Base-by-base conservation (phyloP, 2,888 invertebrate species). In the Dexiosoma caninum region DNA sequence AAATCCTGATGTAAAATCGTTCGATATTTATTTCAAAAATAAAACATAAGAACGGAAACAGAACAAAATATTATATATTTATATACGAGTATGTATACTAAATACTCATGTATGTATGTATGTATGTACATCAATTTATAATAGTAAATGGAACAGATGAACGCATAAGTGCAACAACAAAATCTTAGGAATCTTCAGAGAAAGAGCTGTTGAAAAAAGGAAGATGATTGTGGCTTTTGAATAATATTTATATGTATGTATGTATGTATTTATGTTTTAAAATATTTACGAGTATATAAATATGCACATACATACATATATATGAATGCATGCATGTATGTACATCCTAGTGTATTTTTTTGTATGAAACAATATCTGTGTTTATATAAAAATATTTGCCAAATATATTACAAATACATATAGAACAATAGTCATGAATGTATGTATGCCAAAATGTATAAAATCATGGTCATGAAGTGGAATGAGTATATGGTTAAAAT, bases 391-490 rank as follows among this genome's bases (percentile, higher is more conserved):
- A 40, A 67, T 55, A 59, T 67, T 75, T 75, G 75, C 67, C 59
- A 67, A 75, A 75, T 67, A 51, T 23, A 35, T 42, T 75, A 67
- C 75, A 67, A 67, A 67, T 37, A 69, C 75, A 67, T 23, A 51
- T 9, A 16, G 16, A 27, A 35, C 19, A 37, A 49, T 57, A 37
- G 44, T 32, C 46, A 30, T 64, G 55, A 57, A 49, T n/a, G n/a
- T n/a, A n/a, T n/a, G 62, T 42, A 1, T 16, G 14, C 8, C 27
- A 30, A 14, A 27, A 42, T 32, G 23, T 10, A 57, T 23, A 23
- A 67, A 76, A 76, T 75, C 59, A 60, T 66, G 74, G 74, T 59
- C 74, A 51, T 75, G 67, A 53, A 60, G 60, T 60, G 67, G 60
- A 69, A 69, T 60, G 44, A 60, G n/a, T n/a, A 76, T 69, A 42